phyloP scores from a whole-genome alignment of 2,113 vertebrate genomes.

The Tympanuchus pallidicinctus region DNA sequence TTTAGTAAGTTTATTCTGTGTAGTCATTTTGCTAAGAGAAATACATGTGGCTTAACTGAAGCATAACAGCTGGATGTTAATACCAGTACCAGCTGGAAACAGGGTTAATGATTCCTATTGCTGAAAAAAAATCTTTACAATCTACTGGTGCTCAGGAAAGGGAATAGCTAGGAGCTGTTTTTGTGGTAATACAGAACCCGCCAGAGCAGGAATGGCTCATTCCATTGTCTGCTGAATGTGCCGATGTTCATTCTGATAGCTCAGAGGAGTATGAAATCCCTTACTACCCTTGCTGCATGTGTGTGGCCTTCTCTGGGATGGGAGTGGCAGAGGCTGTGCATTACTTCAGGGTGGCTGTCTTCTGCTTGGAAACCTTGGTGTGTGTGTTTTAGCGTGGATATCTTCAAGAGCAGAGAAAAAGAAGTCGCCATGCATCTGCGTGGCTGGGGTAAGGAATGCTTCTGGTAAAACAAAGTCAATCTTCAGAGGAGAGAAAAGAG shows the following conservation, averaged over 20 bases:
- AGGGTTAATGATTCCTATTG: not conserved
- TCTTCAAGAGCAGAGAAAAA: rapidly evolving
- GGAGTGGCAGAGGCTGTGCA: conserved; percentile 3
- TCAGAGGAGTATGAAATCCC: conserved; percentile 5
- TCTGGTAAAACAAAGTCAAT: not conserved
- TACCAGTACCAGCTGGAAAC: not conserved
- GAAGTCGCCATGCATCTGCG: not conserved
- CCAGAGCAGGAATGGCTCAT: conserved; percentile 25
- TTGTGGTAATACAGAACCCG: not conserved
- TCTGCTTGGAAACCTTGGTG: not conserved
- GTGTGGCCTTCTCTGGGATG: not conserved
- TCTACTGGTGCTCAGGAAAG: conserved; percentile 11
- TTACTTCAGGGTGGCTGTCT: not conserved
- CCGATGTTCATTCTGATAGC: not conserved
- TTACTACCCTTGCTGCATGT: not conserved
- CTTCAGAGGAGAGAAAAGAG: not conserved
- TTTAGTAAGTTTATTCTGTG: not conserved
- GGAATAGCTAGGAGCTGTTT: conserved; percentile 38
- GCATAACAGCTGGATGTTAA: not conserved
- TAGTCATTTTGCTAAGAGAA: not conserved
- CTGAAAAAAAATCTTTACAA: conserved; percentile 23
- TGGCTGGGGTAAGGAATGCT: not conserved
- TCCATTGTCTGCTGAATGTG: conserved; percentile 27
- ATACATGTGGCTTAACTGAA: not conserved
- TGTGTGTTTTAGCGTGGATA: not conserved